Evolutionary conservation across 2,113 vertebrate genomes (phyloP), one percentile per base, ranked within the genome.

Genomic region (Rousettus leschenaultii): DNA sequence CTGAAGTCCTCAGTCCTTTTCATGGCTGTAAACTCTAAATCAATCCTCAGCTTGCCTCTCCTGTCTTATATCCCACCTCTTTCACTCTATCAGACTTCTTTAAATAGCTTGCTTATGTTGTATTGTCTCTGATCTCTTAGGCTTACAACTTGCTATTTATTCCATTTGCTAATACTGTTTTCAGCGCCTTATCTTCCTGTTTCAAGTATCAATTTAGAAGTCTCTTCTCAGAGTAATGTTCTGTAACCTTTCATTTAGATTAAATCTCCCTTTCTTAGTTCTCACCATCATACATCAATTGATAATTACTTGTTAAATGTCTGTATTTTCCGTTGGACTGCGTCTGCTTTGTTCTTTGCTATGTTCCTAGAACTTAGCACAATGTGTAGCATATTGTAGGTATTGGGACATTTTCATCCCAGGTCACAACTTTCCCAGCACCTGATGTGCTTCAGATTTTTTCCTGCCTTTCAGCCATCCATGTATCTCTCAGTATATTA

Each of bases 251-350:
- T 91, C 7, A 84, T 16, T 35, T 90, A 68, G 26, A 40, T 84
- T 71, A 22, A 43, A n/a, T 80, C 16, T 19, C 21, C 26, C 21
- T 66, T 92, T 65, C 30, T 82, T 86, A 86, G 24, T 95, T 92
- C 35, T 92, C 11, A 66, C 4, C 26, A 38, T 35, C 75, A 74
- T 26, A 40, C 24, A 74, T 66, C 57, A 92, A 73, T 86, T 87
- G 83, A 65, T 71, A 55, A 38, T 86, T 93, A 73, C 38, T 94
- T 90, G 24, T 95, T 92, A 94, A 83, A n/a, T 82, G 15, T 96
- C 51, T 51, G 5, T 85, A 38, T 86, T 94, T 78, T 90, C 8
- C 73, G 0, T 93, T 83, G 43, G 51, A 79, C 43, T 38, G 0
- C 63, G 4, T 63, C 61, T 87, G 13, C n/a, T 94, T 94, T 94